Base-by-base conservation (phyloP, 2,888 invertebrate genomes). In the Crocallis elinguaria region DNA sequence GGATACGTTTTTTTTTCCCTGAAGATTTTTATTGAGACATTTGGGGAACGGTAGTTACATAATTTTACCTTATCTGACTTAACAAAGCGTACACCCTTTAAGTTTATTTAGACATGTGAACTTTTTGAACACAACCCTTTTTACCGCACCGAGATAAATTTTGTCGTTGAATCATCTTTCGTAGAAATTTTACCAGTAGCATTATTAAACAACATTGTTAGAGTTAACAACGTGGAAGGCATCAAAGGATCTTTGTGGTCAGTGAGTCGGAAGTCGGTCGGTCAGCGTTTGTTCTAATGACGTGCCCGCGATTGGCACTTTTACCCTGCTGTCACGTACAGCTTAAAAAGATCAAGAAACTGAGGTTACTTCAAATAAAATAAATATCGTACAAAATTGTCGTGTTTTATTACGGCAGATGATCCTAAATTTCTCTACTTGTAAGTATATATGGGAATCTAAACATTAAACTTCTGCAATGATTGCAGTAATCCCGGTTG, bases 21-120 rank as follows among this genome's bases (percentile, higher is more conserved):
- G 62, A 74, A 80, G 81, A 84, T 85, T 79, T 82, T 82, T 84
- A 84, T 88, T 83, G 81, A 86, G 87, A 90, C 67, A 68, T 79
- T 79, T 71, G 67, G 80, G 77, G 57, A 84, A 82, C 81, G 82
- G 86, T 86, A 88, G 88, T 88, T 84, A 79, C 77, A 84, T 86
- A 85, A 82, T 76, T 72, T 81, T 71, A 76, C 84, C 78, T 67
- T 78, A 75, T 72, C 66, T 63, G 58, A 77, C 73, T 67, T 44
- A 65, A 82, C 79, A 82, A 83, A 77, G 48, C 21, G 27, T 38
- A 68, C 84, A 82, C 88, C 88, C 83, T 86, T 82, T 73, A 56
- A 75, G 75, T 81, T 82, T 77, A 73, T 74, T 60, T 62, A 73
- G 75, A 81, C 77, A 84, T 86, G 84, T 83, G 85, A 86, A 82